Evolutionary conservation across 2,888 invertebrate genomes (phyloP).

Genomic region (Alsophila aescularia): DNA sequence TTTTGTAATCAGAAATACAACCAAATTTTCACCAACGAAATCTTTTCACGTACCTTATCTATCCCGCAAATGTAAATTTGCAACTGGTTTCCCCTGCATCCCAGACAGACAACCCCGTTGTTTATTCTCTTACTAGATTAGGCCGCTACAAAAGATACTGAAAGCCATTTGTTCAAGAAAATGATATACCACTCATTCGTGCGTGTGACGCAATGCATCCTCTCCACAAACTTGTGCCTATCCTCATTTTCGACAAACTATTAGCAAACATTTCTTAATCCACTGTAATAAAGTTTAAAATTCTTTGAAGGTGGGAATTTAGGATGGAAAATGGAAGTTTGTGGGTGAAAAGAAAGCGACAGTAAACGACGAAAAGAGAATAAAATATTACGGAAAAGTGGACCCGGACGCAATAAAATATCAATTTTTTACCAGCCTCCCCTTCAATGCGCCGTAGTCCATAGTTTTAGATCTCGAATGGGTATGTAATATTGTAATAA

Average conservation of each 20-base stretch:
- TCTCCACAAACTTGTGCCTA: constrained; percentile 46
- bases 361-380: constrained; percentile 65
- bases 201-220: constrained; percentile 71
- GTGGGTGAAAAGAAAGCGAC: constrained; percentile 51
- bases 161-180: constrained; percentile 76
- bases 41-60: constrained; percentile 30
- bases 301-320: constrained; percentile 17
- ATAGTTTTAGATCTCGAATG: constrained; percentile 67
- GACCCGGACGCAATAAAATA: constrained; percentile 80
- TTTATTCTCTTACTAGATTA: constrained; percentile 77
- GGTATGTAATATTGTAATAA: constrained; percentile 20
- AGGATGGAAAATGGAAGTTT: constrained; percentile 31
- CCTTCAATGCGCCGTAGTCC: constrained; percentile 60
- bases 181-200: constrained; percentile 79
- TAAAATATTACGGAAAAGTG: constrained; percentile 79
- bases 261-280: constrained; percentile 34
- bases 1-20: not conserved
- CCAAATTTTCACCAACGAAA: constrained; percentile 13
- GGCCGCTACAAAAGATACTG: constrained; percentile 68
- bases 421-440: constrained; percentile 74
- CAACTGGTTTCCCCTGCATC: constrained; percentile 42
- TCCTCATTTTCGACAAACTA: constrained; percentile 20
- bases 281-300: constrained; percentile 38
- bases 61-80: constrained; percentile 47
- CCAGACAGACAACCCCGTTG: constrained; percentile 57